Evolutionary conservation across 1,140 invertebrate genomes (phyloP).

Genomic region (Dufourea novaeangliae): DNA sequence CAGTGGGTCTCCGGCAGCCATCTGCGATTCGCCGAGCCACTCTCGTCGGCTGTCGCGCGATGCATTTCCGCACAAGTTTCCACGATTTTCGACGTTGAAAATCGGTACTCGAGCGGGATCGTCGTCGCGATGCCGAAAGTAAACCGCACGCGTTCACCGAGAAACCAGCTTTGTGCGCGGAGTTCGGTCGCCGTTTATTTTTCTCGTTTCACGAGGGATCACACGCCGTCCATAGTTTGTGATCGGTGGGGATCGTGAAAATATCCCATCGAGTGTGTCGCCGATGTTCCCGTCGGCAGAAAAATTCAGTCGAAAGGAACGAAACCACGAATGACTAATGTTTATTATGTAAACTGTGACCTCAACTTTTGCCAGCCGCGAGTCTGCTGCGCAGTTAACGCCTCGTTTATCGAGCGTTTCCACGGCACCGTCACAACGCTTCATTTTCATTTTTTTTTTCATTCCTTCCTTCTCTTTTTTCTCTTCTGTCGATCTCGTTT

Average conservation of each 20-base stretch:
- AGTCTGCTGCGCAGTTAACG: neutral
- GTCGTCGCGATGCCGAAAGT: too few relatives aligned
- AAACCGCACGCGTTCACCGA: too few relatives aligned
- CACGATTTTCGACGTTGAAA: constrained; percentile 19
- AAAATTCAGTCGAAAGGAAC: neutral
- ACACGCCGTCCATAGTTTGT: constrained; percentile 1
- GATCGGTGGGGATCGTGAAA: neutral
- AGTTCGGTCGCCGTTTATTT: too few relatives aligned
- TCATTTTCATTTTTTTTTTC: neutral
- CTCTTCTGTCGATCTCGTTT: neutral
- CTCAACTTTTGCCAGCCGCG: neutral
- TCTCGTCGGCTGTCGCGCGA: constrained; percentile 44
- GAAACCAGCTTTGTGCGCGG: neutral
- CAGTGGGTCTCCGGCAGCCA: constrained; percentile 77
- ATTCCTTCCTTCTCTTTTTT: neutral
- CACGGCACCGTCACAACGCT: neutral
- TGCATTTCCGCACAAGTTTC: neutral
- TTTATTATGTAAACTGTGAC: constrained; percentile 31
- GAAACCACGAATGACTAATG: constrained; percentile 15
- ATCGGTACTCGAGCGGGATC: neutral
- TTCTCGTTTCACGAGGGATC: too few relatives aligned
- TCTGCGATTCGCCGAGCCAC: constrained; percentile 73
- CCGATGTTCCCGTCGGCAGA: too few relatives aligned
- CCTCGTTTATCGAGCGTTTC: constrained; percentile 10
- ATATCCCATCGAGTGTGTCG: neutral